Evolutionary conservation across 1,140 invertebrate genomes (phyloP).

Genomic region (Centruroides sculpturatus): DNA sequence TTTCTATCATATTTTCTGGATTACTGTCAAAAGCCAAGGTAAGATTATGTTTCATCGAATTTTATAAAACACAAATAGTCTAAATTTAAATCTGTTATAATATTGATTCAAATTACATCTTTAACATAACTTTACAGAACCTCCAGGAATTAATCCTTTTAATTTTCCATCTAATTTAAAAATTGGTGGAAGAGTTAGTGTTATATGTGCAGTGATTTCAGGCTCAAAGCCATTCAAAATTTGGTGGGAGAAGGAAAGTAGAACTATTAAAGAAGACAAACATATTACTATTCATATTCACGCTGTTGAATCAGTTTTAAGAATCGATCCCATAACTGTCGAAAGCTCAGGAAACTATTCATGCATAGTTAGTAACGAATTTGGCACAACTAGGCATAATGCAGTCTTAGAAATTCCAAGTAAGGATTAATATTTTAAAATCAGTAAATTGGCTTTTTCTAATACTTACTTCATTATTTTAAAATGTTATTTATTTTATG

Average conservation of each 20-base stretch:
- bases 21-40: too few relatives aligned
- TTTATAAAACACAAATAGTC: too few relatives aligned
- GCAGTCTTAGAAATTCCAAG: constrained; percentile 68
- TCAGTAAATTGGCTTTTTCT: neutral
- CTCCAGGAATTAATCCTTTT: neutral
- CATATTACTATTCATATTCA: neutral
- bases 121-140: neutral
- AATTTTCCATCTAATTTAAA: neutral
- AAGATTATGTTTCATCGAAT: too few relatives aligned
- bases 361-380: constrained; percentile 81
- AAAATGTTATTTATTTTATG: neutral
- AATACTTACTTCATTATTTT: neutral
- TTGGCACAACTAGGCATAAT: constrained; percentile 81
- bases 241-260: neutral
- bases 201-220: neutral
- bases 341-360: constrained; percentile 64
- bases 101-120: too few relatives aligned
- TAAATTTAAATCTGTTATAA: too few relatives aligned
- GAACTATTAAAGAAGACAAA: neutral
- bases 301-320: constrained; percentile 38
- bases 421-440: constrained; percentile 33
- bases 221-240: neutral
- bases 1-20: too few relatives aligned
- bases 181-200: constrained; percentile 1
- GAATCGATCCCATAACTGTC: constrained; percentile 55